These are phyloP conservation scores for Falcaria lacertinaria DNA, from an alignment of 2,888 invertebrate species.

Conservation along the genomic window DNA sequence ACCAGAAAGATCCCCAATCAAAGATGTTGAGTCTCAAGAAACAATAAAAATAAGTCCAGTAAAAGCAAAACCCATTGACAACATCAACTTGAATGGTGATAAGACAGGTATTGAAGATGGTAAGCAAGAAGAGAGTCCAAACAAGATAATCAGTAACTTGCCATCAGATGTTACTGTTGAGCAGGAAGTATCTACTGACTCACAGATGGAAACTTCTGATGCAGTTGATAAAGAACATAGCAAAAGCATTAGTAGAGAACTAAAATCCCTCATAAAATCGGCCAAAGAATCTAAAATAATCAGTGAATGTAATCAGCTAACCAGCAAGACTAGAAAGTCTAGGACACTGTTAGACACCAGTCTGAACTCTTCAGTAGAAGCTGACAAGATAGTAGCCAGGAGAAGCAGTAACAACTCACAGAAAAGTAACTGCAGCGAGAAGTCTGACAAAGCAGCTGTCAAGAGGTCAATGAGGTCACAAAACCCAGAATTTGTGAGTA, in stretches of 20 bases:
- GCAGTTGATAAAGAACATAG: constrained; percentile 58
- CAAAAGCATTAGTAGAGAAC: constrained; percentile 76
- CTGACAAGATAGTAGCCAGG: constrained; percentile 49
- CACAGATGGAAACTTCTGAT: constrained; percentile 46
- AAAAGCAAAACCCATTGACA: constrained; percentile 18
- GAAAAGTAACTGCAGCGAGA: constrained; percentile 58
- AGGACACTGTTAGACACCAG: constrained; percentile 66
- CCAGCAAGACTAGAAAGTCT: constrained; percentile 69
- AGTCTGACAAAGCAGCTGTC: constrained; percentile 45
- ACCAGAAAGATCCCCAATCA: constrained; percentile 14
- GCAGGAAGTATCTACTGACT: constrained; percentile 48
- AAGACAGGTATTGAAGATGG: constrained; percentile 13
- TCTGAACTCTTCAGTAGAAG: constrained; percentile 55
- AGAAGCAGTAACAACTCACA: constrained; percentile 58
- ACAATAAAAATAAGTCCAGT: constrained; percentile 6
- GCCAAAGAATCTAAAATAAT: constrained; percentile 85
- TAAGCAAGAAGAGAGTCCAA: constrained; percentile 9
- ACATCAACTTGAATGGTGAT: constrained; percentile 16
- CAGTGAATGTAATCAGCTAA: constrained; percentile 78
- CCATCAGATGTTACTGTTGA: constrained; percentile 27
- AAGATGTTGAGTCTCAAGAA: constrained; percentile 10
- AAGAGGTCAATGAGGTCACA: constrained; percentile 81
- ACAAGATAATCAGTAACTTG: constrained; percentile 5
- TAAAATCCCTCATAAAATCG: constrained; percentile 82
- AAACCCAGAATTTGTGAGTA: constrained; percentile 82